phyloP scores from a whole-genome alignment of 2,113 vertebrate species.

The Dissostichus mawsoni region DNA sequence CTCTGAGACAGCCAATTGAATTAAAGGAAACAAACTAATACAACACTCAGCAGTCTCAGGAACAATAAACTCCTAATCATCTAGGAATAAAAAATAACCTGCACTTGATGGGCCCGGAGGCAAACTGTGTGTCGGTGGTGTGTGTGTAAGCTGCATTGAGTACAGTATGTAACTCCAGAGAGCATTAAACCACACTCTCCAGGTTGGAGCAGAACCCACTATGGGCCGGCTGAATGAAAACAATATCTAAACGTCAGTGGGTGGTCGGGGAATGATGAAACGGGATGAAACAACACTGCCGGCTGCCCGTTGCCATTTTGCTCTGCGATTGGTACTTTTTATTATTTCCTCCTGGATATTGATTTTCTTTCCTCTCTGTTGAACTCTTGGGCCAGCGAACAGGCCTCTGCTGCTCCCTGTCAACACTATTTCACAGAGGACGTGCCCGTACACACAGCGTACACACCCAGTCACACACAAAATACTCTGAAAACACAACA shows the following conservation, averaged over 20 bases:
- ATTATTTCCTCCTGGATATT: conserved; percentile 65
- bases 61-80: conserved; percentile 51
- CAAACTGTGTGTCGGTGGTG: conserved; percentile 4
- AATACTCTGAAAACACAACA: background rate
- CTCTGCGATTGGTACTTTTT: conserved; percentile 53
- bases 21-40: conserved; percentile 38
- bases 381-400: conserved; percentile 41
- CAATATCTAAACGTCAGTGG: conserved; percentile 44
- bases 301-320: conserved; percentile 47
- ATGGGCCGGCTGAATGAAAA: conserved; percentile 43
- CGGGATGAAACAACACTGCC: conserved; percentile 38
- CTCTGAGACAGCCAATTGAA: conserved; percentile 31
- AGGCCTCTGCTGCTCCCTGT: conserved; percentile 28
- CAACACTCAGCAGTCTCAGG: conserved; percentile 19
- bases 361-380: conserved; percentile 64
- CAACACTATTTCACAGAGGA: conserved; percentile 48
- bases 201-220: conserved; percentile 6
- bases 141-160: background rate
- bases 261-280: conserved; percentile 47
- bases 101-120: conserved; percentile 2
- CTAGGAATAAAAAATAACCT: conserved; percentile 30
- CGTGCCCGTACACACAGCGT: background rate
- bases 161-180: background rate
- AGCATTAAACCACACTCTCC: background rate
- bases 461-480: background rate